Evolutionary conservation across 2,797 vertebrate genomes (phyloP), one percentile per base, ranked within the genome.

Genomic region (Sebastes minor): DNA sequence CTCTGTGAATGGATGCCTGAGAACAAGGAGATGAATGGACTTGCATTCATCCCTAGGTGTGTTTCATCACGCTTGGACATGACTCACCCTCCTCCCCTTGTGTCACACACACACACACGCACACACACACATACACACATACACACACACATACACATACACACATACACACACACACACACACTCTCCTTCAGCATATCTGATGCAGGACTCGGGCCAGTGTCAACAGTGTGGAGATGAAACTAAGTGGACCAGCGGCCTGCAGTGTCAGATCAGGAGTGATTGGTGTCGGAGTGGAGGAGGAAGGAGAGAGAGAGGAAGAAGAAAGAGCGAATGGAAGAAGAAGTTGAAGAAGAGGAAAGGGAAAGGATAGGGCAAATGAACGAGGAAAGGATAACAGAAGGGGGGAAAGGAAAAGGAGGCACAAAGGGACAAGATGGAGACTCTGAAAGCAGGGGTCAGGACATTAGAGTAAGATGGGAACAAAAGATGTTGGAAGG

Each of bases 21-120:
- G 92, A 83, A 90, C 77, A 73, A 82, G 80, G 62, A 85, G 87
- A 92, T 89, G 88, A 91, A 92, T 88, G 87, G 76, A 86, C 53
- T 79, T 53, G 72, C 81, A 60, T 86, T 89, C 76, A 83, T 84
- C 35, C 53, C 28, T 6, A 38, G 65, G 74, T 90, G 86, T 87
- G 81, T 89, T 90, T 85, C 84, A 90, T 89, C 86, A 88, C 20
- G 6, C 28, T 49, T 14, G 25, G 79, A 85, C 80, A 79, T 25
- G 30, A 78, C 68, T 49, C 71, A 49, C 55, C 53, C 71, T 28
- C 56, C 30, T 3, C 32, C 7, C 8, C 22, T 10, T 7, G 2
- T 3, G 22, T n/a, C 49, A 52, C 49, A 52, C 49, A 10, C 9
- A n/a, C 18, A 10, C 49, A 52, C 49, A n/a, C 49, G 0, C 49